Conservation (phyloP, 2,113 vertebrate genomes). For the Picathartes gymnocephalus region DNA sequence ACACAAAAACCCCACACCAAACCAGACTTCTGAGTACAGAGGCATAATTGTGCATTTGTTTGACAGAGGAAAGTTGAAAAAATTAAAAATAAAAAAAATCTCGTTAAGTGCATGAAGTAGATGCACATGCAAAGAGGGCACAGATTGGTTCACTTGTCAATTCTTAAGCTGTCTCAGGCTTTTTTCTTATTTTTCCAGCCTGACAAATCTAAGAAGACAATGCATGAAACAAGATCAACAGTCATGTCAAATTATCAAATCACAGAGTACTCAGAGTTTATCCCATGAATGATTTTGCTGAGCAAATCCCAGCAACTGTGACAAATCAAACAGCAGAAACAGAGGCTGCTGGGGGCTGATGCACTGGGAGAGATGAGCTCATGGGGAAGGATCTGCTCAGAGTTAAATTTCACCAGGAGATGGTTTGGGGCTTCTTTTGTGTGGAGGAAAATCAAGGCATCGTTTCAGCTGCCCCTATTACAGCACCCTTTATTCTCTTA, state of each 20-base stretch:
- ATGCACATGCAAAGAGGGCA: neutral
- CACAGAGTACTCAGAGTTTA: neutral
- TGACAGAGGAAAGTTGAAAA: neutral
- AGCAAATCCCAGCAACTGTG: slow-evolving; percentile 28
- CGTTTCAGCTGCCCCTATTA: neutral
- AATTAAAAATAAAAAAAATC: neutral
- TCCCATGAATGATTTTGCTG: slow-evolving; percentile 8
- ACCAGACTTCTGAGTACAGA: neutral
- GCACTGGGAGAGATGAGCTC: neutral
- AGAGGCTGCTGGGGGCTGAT: neutral
- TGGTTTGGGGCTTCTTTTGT: neutral
- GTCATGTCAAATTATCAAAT: slow-evolving; percentile 53
- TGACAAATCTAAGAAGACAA: slow-evolving; percentile 62
- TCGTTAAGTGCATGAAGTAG: neutral
- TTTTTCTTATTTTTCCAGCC: slow-evolving; percentile 6
- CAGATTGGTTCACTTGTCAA: slow-evolving; percentile 36
- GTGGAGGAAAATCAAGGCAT: neutral
- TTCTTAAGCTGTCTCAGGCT: neutral
- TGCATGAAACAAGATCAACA: slow-evolving; percentile 56
- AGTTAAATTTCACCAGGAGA: neutral
- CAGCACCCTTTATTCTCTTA: neutral
- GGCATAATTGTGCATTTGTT: neutral
- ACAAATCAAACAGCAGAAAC: neutral
- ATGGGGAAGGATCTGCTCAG: neutral
- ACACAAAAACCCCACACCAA: neutral